phyloP scores from a whole-genome alignment of 2,797 vertebrate genomes.

The Periparus ater region DNA sequence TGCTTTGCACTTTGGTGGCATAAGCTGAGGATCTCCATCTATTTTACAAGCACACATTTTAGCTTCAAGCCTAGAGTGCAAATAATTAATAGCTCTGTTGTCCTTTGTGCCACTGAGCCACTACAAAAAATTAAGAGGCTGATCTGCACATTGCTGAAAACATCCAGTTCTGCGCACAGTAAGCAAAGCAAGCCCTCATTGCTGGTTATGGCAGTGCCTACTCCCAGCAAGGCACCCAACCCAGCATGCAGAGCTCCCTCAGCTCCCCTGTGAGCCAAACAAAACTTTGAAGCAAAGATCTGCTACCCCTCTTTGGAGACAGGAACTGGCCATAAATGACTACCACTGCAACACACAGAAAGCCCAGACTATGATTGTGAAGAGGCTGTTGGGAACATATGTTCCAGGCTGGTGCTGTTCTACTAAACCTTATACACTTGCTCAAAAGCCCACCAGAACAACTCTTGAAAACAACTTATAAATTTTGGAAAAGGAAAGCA shows the following conservation, averaged over 20 bases:
- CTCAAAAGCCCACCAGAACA: not conserved
- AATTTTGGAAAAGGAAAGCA: not conserved
- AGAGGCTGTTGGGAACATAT: fast-evolving
- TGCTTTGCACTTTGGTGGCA: not conserved
- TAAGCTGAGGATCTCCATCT: not conserved
- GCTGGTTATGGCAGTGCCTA: not conserved
- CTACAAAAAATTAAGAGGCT: not conserved
- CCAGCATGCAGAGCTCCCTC: not conserved
- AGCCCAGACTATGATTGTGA: not conserved
- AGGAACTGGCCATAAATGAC: not conserved
- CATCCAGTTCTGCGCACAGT: fast-evolving
- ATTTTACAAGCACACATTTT: not conserved
- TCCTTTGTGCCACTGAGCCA: not conserved
- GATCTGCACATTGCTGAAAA: not conserved
- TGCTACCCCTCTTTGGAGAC: not conserved
- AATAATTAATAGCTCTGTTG: not conserved
- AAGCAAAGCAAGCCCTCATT: not conserved
- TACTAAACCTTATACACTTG: not conserved
- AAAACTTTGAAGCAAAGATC: not conserved
- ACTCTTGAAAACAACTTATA: not conserved
- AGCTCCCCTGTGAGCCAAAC: not conserved
- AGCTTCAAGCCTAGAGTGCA: not conserved
- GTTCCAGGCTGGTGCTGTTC: not conserved
- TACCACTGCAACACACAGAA: not conserved
- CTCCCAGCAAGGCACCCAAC: not conserved